A percentile compares a stretch with the other conserved stretches of the same genome.
Evolutionary conservation across 2,113 vertebrate species (phyloP).

Genomic region (Epinephelus moara): DNA sequence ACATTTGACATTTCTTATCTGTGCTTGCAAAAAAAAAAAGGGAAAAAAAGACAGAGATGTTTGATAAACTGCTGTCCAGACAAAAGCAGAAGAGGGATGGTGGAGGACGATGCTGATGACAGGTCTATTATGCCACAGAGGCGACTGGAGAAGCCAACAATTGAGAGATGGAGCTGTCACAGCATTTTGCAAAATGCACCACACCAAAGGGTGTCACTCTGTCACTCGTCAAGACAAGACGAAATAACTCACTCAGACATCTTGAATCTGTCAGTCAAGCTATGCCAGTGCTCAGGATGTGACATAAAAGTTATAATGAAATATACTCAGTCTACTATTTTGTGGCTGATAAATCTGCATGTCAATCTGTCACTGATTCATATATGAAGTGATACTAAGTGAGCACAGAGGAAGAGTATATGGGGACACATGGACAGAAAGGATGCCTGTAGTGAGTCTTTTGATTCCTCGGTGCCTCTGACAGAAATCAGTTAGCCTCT

Average conservation of each 20-base stretch:
- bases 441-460: neutral
- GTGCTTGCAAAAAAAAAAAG: neutral
- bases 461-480: neutral
- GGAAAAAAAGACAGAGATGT: slow-evolving; percentile 28
- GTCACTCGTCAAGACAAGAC: slow-evolving; percentile 58
- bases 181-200: slow-evolving; percentile 62
- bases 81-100: slow-evolving; percentile 56
- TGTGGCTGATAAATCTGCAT: neutral
- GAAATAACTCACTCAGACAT: slow-evolving; percentile 53
- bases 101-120: slow-evolving; percentile 70
- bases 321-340: slow-evolving; percentile 1
- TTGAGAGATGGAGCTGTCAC: slow-evolving; percentile 67
- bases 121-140: slow-evolving; percentile 73
- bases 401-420: neutral
- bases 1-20: slow-evolving; percentile 63
- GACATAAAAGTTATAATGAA: slow-evolving; percentile 16
- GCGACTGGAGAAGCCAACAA: slow-evolving; percentile 58
- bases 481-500: neutral
- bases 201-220: slow-evolving; percentile 68
- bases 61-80: slow-evolving; percentile 68
- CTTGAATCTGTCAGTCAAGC: slow-evolving; percentile 56
- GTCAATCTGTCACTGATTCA: neutral
- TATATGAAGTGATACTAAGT: slow-evolving; percentile 8
- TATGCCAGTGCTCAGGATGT: slow-evolving; percentile 19
- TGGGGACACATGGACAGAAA: neutral